phyloP scores from a whole-genome alignment of 2,113 vertebrate species.

The Cryptomyrus ogoouensis region DNA sequence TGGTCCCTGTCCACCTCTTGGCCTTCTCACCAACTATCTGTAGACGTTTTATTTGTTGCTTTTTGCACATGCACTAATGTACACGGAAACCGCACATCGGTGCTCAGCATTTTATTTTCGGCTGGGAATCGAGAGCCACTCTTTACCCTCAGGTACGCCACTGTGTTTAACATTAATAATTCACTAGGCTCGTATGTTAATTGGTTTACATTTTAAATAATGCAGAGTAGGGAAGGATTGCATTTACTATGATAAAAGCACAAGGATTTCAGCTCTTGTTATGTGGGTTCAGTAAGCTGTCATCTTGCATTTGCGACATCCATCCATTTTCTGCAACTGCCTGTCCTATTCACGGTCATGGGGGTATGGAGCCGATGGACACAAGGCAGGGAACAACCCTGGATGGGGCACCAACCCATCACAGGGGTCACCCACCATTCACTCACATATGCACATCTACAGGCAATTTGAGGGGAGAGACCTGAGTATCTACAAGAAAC shows the following conservation, averaged over 20 bases:
- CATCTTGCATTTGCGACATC: neutral
- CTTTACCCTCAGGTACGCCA: constrained; percentile 26
- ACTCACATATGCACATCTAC: neutral
- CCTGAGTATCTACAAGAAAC: neutral
- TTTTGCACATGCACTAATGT: neutral
- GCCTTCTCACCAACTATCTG: neutral
- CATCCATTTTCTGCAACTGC: neutral
- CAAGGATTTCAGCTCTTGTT: constrained; percentile 24
- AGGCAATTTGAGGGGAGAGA: neutral
- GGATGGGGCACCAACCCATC: neutral
- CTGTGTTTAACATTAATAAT: constrained; percentile 32
- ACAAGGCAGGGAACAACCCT: neutral
- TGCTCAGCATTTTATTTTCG: constrained; percentile 1
- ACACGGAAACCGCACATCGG: neutral
- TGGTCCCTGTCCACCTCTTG: neutral
- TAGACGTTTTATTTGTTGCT: neutral
- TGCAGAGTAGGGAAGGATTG: constrained; percentile 34
- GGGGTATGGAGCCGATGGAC: neutral
- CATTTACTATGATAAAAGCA: constrained; percentile 36
- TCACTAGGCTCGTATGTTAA: constrained; percentile 29
- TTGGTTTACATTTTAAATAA: constrained; percentile 38
- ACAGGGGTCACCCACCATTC: neutral
- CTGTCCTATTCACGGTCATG: neutral
- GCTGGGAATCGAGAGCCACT: neutral
- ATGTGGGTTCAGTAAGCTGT: constrained; percentile 2